Percentiles rank a stretch among this genome's conserved stretches.
Conservation (phyloP, 2,888 invertebrate species). For the Cetonia aurata region DNA sequence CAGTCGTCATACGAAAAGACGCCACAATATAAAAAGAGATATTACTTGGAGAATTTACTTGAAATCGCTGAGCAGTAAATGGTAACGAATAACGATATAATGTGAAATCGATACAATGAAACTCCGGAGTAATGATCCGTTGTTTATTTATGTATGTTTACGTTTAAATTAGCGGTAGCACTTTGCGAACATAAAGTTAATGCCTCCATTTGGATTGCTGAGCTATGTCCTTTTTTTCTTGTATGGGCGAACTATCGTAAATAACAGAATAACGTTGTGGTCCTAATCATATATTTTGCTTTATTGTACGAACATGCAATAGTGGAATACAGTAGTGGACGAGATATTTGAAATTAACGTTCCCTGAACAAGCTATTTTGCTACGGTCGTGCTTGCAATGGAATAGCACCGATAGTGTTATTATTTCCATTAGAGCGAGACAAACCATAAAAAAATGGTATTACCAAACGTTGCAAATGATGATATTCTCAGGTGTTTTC, state of each 20-base stretch:
- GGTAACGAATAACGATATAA: conserved; percentile 14
- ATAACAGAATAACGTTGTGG: conserved; percentile 1
- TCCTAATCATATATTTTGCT: conserved; percentile 16
- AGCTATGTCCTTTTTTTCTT: conserved; percentile 8
- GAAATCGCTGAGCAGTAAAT: conserved; percentile 14
- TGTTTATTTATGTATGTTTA: conserved; percentile 37
- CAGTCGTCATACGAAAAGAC: not conserved
- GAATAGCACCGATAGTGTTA: too few species aligned
- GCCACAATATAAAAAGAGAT: not conserved
- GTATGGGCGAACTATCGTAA: not conserved
- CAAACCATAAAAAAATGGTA: too few species aligned
- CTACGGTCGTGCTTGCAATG: too few species aligned
- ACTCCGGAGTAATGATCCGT: conserved; percentile 28
- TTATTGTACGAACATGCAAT: not conserved
- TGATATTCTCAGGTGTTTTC: too few species aligned
- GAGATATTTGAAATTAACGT: conserved; percentile 7
- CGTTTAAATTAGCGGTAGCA: conserved; percentile 16
- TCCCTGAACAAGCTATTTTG: conserved; percentile 9
- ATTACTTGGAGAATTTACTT: conserved; percentile 13
- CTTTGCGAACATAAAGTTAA: conserved; percentile 28
- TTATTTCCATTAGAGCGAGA: too few species aligned
- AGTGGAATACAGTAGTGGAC: not conserved
- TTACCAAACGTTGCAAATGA: too few species aligned
- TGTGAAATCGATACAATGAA: conserved; percentile 22
- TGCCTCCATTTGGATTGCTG: conserved; percentile 17